Evolutionary conservation across 2,113 vertebrate species (phyloP).

Genomic region (Eubucco bourcierii): DNA sequence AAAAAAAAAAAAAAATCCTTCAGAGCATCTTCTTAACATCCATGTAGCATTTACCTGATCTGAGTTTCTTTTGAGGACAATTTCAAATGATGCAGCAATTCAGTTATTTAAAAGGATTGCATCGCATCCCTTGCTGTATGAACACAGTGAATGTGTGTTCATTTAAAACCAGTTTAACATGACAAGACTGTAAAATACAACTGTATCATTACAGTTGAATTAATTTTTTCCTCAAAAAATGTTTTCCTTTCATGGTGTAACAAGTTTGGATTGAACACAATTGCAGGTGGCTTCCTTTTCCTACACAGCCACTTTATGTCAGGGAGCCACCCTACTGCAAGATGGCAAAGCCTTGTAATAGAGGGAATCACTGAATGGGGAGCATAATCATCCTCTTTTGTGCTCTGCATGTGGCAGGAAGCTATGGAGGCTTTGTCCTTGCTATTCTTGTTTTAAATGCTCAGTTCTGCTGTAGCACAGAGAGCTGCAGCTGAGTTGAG

Average conservation of each 20-base stretch:
- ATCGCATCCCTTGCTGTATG: background rate
- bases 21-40: background rate
- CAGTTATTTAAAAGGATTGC: background rate
- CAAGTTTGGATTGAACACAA: background rate
- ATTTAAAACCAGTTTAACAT: background rate
- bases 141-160: background rate
- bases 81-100: background rate
- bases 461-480: background rate
- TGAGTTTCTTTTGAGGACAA: background rate
- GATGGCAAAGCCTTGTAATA: background rate
- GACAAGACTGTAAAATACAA: background rate
- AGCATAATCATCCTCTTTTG: background rate
- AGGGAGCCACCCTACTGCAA: background rate
- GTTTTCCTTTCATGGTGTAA: background rate
- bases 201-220: background rate
- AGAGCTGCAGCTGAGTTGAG: background rate
- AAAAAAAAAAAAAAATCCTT: background rate
- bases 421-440: background rate
- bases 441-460: background rate
- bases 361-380: background rate
- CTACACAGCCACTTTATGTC: background rate
- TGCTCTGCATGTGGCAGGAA: background rate
- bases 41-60: background rate
- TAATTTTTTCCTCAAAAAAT: background rate
- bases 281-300: background rate